phyloP scores from a whole-genome alignment of 2,797 vertebrate genomes.

The Coregonus sp. region DNA sequence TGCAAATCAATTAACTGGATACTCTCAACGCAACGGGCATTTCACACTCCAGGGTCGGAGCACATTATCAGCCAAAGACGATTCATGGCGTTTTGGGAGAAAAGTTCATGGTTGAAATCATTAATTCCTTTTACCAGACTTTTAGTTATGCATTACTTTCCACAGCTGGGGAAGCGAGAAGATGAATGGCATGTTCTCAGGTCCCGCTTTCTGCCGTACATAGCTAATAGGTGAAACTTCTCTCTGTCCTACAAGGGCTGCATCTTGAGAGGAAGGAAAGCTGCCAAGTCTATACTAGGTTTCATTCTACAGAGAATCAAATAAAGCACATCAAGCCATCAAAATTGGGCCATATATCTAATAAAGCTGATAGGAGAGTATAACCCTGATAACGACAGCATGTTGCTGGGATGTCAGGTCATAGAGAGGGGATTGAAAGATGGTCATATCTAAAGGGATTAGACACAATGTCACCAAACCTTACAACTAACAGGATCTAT shows the following conservation, averaged over 20 bases:
- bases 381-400: conserved; percentile 23
- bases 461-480: neutral
- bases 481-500: neutral
- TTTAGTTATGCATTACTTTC: conserved; percentile 94
- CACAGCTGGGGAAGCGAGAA: conserved; percentile 87
- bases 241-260: conserved; percentile 48
- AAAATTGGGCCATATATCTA: conserved; percentile 33
- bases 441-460: conserved; percentile 23
- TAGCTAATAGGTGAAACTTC: conserved; percentile 60
- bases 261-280: conserved; percentile 55
- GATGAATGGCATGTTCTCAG: conserved; percentile 81
- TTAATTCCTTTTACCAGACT: conserved; percentile 97
- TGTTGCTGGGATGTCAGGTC: conserved; percentile 30
- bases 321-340: conserved; percentile 54
- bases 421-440: conserved; percentile 33
- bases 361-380: conserved; percentile 29
- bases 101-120: conserved; percentile 97
- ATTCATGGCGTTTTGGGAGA: conserved; percentile 96
- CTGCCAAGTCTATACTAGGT: conserved; percentile 61
- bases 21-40: conserved; percentile 90
- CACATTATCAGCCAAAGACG: conserved; percentile 87
- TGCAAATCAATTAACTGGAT: conserved; percentile 96
- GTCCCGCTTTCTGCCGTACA: conserved; percentile 56
- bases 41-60: conserved; percentile 89
- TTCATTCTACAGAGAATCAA: conserved; percentile 58